A percentile compares a stretch with the other conserved stretches of the same genome.
These are phyloP conservation scores for Charanyca ferruginea DNA, from an alignment of 2,888 invertebrate species.

Conservation along the genomic window DNA sequence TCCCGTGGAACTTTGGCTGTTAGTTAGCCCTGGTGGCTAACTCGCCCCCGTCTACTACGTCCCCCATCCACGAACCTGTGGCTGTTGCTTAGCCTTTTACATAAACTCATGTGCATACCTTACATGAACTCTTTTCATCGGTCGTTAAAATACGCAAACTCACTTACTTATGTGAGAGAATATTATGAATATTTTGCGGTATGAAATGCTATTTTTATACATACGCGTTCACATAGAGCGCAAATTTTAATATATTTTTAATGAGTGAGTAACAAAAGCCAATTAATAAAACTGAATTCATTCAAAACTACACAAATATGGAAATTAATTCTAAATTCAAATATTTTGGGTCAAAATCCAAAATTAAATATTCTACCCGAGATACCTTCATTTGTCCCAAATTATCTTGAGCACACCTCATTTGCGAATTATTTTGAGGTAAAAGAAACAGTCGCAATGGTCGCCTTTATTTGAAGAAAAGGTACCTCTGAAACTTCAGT, in stretches of 20 bases:
- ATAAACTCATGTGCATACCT: too few relatives aligned
- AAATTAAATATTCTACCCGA: not conserved
- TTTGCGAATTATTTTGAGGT: conserved; percentile 23
- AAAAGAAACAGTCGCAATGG: not conserved
- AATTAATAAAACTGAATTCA: not conserved
- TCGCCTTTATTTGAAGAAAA: not conserved
- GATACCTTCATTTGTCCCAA: not conserved
- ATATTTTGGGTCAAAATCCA: not conserved
- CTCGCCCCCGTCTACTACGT: too few relatives aligned
- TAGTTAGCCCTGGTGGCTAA: too few relatives aligned
- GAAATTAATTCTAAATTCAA: too few relatives aligned
- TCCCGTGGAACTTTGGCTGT: too few relatives aligned
- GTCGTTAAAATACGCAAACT: conserved; percentile 1
- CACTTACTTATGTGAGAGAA: not conserved
- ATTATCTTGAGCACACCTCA: conserved; percentile 9
- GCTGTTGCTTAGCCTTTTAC: too few relatives aligned
- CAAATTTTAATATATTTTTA: not conserved
- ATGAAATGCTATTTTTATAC: not conserved
- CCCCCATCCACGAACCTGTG: too few relatives aligned
- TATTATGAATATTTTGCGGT: conserved; percentile 4
- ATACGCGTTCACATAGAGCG: not conserved
- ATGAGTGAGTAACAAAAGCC: not conserved
- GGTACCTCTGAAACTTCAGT: conserved; percentile 3
- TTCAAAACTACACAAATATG: not conserved
- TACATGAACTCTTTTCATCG: too few relatives aligned